Base-by-base conservation (phyloP, 2,888 invertebrate species). In the Drosophila kuntzei region DNA sequence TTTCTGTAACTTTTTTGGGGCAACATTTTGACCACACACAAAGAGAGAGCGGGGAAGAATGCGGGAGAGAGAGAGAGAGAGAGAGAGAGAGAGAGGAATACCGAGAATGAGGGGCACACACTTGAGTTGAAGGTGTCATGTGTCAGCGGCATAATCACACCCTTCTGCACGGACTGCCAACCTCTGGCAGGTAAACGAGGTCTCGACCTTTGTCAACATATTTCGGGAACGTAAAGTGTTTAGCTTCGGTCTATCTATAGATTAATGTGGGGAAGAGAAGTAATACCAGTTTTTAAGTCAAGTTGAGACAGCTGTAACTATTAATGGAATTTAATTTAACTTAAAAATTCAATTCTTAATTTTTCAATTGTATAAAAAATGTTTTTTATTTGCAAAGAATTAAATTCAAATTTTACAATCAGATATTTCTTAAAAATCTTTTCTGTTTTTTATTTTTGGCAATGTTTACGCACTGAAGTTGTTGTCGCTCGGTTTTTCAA, bases 71-170 rank as follows among this genome's bases (percentile, higher is more conserved):
- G n/a, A 44, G 22, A 34, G 14, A 8, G 2, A 14, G 3, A 4
- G n/a, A 5, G 32, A n/a, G 32, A 2, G 6, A 9, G 14, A 14
- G n/a, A 5, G 18, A 11, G 39, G 12, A 49, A 27, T 34, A 25
- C 25, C 29, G 36, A 32, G 39, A 41, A 44, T 20, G 16, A 34
- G 44, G 34, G 27, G 18, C 32, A 63, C 43, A 50, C 60, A 55
- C 57, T 58, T 71, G 79, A 58, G 71, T 68, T 51, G 58, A 61
- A 88, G 80, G 89, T 85, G 85, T 85, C 89, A 85, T 71, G 73
- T 89, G 89, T 88, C 84, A 84, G 77, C 73, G 83, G 70, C 80
- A 86, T 85, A 82, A 82, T 82, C 87, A 87, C 88, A 87, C 85
- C 89, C 85, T 84, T 87, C 14, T 84, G 47, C 65, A 62, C 18